A percentile compares a stretch with the other conserved stretches of the same genome.
Evolutionary conservation across 1,140 invertebrate species (phyloP).

Genomic region (Helicoverpa zea): DNA sequence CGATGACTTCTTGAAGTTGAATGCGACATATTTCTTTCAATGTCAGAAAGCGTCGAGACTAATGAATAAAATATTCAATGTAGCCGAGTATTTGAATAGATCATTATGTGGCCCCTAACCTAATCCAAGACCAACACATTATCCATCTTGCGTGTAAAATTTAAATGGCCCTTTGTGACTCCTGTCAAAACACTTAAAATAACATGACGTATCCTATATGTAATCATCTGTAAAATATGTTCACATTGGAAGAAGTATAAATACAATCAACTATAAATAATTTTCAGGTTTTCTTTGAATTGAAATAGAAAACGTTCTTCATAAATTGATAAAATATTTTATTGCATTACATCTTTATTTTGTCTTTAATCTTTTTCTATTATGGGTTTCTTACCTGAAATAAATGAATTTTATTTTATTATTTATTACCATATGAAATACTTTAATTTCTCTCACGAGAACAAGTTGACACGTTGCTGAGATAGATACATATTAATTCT

Average conservation of each 20-base stretch:
- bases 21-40: conserved; percentile 33
- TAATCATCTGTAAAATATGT: conserved; percentile 39
- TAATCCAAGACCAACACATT: conserved; percentile 47
- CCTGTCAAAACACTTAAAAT: conserved; percentile 28
- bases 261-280: background rate
- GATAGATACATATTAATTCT: conserved; percentile 16
- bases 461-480: background rate
- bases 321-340: background rate
- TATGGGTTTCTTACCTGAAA: no score
- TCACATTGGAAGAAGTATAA: background rate
- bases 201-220: conserved; percentile 8
- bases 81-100: conserved; percentile 67
- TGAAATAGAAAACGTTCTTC: background rate
- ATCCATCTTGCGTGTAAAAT: conserved; percentile 56
- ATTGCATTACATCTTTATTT: background rate
- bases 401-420: no score
- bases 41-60: conserved; percentile 32
- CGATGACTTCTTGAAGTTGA: conserved; percentile 45
- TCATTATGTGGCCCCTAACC: conserved; percentile 62
- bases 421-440: background rate
- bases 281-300: background rate
- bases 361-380: no score
- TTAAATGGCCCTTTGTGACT: conserved; percentile 70
- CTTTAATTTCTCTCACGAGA: background rate
- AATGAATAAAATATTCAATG: conserved; percentile 70